Conservation (phyloP, 2,113 vertebrate species). For the Vicugna pacos region DNA sequence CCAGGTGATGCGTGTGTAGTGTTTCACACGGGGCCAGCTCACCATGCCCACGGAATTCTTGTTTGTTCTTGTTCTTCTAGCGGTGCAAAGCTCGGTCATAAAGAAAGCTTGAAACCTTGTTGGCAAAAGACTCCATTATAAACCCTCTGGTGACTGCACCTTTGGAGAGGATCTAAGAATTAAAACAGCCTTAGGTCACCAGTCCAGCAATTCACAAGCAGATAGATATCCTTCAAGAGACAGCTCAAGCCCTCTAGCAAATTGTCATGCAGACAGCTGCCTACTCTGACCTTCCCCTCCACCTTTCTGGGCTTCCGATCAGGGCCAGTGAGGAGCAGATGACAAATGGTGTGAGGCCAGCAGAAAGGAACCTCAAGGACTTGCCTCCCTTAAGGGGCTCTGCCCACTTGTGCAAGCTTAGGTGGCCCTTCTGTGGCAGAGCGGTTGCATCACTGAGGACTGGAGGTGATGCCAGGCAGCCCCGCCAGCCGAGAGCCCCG, state of each 20-base stretch:
- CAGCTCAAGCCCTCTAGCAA: not conserved
- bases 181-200: not conserved
- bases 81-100: not conserved
- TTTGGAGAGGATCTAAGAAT: conserved; percentile 51
- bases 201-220: not conserved
- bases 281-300: not conserved
- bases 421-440: not conserved
- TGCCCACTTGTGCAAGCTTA: not conserved
- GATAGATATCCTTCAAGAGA: not conserved
- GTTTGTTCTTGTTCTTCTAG: not conserved
- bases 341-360: not conserved
- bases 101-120: conserved; percentile 9
- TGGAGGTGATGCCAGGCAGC: not conserved
- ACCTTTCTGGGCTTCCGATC: not conserved
- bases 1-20: accelerated
- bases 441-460: not conserved
- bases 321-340: not conserved
- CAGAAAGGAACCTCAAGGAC: not conserved
- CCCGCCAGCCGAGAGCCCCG: not conserved
- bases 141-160: not conserved
- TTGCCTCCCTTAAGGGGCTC: not conserved
- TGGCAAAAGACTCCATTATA: conserved; percentile 31
- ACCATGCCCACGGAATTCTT: not conserved
- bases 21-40: not conserved
- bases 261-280: not conserved